Percentiles rank a stretch among this genome's conserved stretches.
Conservation (phyloP, 1,140 invertebrate species). For the Leptestheria dahalacensis region DNA sequence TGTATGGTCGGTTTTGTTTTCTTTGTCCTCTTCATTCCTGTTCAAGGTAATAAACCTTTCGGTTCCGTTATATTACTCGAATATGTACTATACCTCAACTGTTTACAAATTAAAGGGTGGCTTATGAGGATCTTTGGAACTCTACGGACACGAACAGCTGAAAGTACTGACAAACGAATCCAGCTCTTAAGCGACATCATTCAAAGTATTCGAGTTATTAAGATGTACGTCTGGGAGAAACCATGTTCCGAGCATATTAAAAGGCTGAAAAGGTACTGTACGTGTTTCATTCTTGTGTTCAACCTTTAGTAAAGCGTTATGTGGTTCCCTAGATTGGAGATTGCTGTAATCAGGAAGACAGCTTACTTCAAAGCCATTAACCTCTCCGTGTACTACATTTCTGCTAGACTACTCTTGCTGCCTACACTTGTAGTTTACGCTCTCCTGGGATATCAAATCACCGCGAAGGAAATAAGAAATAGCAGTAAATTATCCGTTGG, state of each 20-base stretch:
- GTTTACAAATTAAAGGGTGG: too few relatives aligned
- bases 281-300: constrained; percentile 30
- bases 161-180: constrained; percentile 63
- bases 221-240: constrained; percentile 26
- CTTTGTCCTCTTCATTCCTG: constrained; percentile 61
- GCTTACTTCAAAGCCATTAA: constrained; percentile 30
- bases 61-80: background rate
- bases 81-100: background rate
- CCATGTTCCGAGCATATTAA: constrained; percentile 23
- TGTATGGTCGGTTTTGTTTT: constrained; percentile 59
- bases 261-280: constrained; percentile 19
- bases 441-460: constrained; percentile 26
- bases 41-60: constrained; percentile 52
- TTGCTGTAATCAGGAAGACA: constrained; percentile 28
- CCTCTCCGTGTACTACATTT: constrained; percentile 25
- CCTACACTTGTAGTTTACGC: constrained; percentile 31
- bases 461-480: constrained; percentile 26
- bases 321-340: constrained; percentile 25
- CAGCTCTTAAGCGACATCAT: constrained; percentile 71
- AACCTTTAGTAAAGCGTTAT: constrained; percentile 8
- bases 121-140: constrained; percentile 49
- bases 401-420: constrained; percentile 36
- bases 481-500: background rate
- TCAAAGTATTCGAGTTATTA: constrained; percentile 44
- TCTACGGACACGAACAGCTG: constrained; percentile 40